Conservation (phyloP, 2,113 vertebrate species). For the Nymphicus hollandicus region DNA sequence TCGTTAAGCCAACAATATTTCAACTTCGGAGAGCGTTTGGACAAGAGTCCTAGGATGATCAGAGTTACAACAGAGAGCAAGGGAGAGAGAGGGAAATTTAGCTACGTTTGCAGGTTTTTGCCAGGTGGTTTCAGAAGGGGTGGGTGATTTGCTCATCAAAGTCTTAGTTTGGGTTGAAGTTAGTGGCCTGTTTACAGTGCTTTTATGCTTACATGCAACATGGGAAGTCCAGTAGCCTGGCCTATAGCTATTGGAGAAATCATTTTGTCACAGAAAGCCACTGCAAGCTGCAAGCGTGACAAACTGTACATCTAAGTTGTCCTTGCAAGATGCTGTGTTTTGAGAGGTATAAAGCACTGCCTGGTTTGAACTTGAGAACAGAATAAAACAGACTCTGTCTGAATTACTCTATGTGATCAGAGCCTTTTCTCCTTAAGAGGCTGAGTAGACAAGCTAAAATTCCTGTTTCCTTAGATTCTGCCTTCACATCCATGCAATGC, state of each 20-base stretch:
- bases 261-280: not conserved
- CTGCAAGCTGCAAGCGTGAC: not conserved
- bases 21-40: not conserved
- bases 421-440: not conserved
- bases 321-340: not conserved
- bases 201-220: not conserved
- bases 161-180: not conserved
- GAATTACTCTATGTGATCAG: not conserved
- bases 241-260: not conserved
- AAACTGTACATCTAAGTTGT: not conserved
- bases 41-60: not conserved
- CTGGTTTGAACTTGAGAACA: not conserved
- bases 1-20: not conserved
- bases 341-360: not conserved
- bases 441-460: not conserved
- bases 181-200: not conserved
- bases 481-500: not conserved
- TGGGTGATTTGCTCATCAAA: not conserved
- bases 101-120: not conserved
- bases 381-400: not conserved
- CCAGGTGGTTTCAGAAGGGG: not conserved
- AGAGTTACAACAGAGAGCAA: not conserved
- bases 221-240: not conserved
- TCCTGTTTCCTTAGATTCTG: not conserved
- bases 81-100: not conserved